These are phyloP conservation scores for Chionis minor DNA, from an alignment of 2,113 vertebrate species.

Conservation along the genomic window DNA sequence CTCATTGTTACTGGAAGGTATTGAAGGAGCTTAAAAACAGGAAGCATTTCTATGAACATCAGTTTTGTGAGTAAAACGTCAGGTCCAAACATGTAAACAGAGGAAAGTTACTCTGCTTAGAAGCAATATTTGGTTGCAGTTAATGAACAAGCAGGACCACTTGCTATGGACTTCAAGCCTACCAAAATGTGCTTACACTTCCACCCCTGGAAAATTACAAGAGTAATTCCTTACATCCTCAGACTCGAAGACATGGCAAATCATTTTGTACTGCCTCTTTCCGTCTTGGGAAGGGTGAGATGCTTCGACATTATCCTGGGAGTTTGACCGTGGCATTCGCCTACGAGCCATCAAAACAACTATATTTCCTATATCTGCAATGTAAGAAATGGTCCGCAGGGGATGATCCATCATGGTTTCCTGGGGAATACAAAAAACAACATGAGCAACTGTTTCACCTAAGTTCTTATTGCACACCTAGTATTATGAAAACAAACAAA, in stretches of 20 bases:
- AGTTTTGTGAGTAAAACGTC: background rate
- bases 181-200: background rate
- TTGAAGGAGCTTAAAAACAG: background rate
- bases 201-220: background rate
- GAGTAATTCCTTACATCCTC: conserved; percentile 87
- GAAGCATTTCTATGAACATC: background rate
- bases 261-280: conserved; percentile 98
- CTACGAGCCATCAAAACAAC: conserved; percentile 96
- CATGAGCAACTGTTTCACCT: background rate
- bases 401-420: conserved; percentile 98
- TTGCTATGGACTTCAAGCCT: background rate
- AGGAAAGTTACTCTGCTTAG: background rate
- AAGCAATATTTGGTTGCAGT: background rate
- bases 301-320: conserved; percentile 89
- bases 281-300: conserved; percentile 90
- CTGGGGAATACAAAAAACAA: conserved; percentile 60
- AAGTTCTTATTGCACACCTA: background rate
- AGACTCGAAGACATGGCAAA: conserved; percentile 97
- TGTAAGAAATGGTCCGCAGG: conserved; percentile 95
- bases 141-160: background rate
- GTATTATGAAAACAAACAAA: background rate
- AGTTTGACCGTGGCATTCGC: conserved; percentile 88
- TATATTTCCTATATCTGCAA: conserved; percentile 96
- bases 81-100: background rate
- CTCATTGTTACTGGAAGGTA: background rate